Evolutionary conservation across 2,113 vertebrate genomes (phyloP).

Genomic region (Eurypyga helias): DNA sequence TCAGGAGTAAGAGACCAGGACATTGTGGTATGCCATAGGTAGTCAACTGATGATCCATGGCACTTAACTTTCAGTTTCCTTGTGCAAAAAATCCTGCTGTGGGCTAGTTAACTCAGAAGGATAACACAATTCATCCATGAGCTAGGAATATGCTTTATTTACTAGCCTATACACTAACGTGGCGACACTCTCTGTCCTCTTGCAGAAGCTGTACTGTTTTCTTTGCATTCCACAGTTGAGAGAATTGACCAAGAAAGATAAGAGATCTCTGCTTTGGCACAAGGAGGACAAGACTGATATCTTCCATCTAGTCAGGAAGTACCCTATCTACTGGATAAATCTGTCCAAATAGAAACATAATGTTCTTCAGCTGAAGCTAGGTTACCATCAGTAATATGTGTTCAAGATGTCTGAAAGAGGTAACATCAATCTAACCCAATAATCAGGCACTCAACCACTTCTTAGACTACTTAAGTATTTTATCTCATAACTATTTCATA

Average conservation of each 20-base stretch:
- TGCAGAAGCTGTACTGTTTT: background rate
- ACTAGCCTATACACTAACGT: background rate
- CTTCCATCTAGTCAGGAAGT: background rate
- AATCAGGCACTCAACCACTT: background rate
- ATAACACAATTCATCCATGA: background rate
- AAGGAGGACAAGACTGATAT: background rate
- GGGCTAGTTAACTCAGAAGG: background rate
- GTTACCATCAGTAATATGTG: background rate
- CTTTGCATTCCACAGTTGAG: background rate
- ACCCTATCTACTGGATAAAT: background rate
- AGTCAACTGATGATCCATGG: background rate
- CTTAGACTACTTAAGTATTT: background rate
- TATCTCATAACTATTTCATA: background rate
- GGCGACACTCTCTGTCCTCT: background rate
- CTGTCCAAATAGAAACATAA: background rate
- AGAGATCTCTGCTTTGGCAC: background rate
- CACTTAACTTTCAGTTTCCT: background rate
- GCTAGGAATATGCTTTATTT: background rate
- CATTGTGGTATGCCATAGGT: background rate
- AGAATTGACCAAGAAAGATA: background rate
- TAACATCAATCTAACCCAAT: background rate
- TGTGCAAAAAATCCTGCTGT: background rate
- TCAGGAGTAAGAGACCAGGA: background rate
- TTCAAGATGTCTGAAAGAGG: background rate
- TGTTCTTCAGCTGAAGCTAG: background rate